Percentiles rank a stretch among this genome's conserved stretches.
Evolutionary conservation across 2,797 vertebrate genomes (phyloP).

Genomic region (Sphaeramia orbicularis): DNA sequence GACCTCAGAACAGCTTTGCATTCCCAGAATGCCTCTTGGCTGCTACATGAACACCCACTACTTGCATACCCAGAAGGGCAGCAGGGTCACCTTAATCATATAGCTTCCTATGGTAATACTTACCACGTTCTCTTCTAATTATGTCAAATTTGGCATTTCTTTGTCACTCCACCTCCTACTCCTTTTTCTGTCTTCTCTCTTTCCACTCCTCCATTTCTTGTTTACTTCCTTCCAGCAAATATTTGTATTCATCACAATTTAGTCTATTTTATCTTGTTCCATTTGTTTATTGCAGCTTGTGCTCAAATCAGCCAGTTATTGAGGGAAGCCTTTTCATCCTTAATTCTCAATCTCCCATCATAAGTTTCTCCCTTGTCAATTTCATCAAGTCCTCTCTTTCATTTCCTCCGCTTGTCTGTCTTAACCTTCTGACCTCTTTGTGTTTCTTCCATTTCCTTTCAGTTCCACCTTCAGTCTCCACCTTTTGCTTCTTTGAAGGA

Average conservation of each 20-base stretch:
- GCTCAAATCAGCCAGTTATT: constrained; percentile 15
- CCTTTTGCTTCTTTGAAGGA: constrained; percentile 33
- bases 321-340: constrained; percentile 31
- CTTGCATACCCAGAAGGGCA: constrained; percentile 36
- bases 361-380: neutral
- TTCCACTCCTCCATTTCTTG: constrained; percentile 7
- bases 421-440: constrained; percentile 30
- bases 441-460: constrained; percentile 33
- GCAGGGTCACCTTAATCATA: constrained; percentile 46
- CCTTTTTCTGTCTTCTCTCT: constrained; percentile 14
- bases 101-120: constrained; percentile 45
- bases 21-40: constrained; percentile 41
- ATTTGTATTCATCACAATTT: constrained; percentile 46
- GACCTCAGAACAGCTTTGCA: constrained; percentile 66
- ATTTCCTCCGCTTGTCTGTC: constrained; percentile 36
- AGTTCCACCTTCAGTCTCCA: constrained; percentile 10
- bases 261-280: constrained; percentile 16
- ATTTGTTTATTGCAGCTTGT: constrained; percentile 15
- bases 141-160: constrained; percentile 41
- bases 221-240: constrained; percentile 21
- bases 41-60: constrained; percentile 30
- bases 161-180: neutral
- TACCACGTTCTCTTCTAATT: constrained; percentile 37
- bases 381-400: constrained; percentile 41
- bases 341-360: constrained; percentile 7